Conservation (phyloP, 2,888 invertebrate genomes). For the Bombylius major region DNA sequence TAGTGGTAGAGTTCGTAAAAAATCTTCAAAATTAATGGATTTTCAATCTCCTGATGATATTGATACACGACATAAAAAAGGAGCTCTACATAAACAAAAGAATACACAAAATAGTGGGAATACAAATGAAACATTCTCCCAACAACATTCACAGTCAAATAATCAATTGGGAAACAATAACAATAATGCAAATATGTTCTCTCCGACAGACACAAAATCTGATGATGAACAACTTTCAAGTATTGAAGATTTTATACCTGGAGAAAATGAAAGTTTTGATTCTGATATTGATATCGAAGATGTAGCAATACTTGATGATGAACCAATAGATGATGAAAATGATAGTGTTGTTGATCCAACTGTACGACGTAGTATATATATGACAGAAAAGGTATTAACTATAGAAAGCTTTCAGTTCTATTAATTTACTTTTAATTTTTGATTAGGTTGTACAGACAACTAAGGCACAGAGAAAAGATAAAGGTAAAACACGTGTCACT, state of each 20-base stretch:
- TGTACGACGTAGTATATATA: conserved; percentile 45
- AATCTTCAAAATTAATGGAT: conserved; percentile 87
- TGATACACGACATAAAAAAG: conserved; percentile 33
- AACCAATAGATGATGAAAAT: conserved; percentile 12
- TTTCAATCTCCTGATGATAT: conserved; percentile 86
- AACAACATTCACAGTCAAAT: background rate
- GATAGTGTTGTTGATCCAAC: conserved; percentile 23
- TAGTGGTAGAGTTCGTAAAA: conserved; percentile 83
- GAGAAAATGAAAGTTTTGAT: conserved; percentile 5
- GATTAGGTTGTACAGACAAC: conserved; percentile 45
- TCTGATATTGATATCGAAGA: conserved; percentile 14
- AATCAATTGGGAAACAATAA: background rate
- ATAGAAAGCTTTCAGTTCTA: too few species aligned
- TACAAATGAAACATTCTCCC: background rate
- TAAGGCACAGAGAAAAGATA: conserved; percentile 66
- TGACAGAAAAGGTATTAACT: conserved; percentile 56
- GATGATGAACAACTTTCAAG: conserved; percentile 1
- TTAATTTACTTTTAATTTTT: background rate
- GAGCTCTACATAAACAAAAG: conserved; percentile 12
- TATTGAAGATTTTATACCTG: conserved; percentile 1
- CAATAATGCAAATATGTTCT: background rate
- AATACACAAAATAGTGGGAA: background rate
- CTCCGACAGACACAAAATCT: background rate
- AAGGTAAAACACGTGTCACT: conserved; percentile 68
- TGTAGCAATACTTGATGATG: conserved; percentile 13